These are phyloP conservation scores for Eupithecia tripunctaria DNA, from an alignment of 2,888 invertebrate species.

Conservation along the genomic window DNA sequence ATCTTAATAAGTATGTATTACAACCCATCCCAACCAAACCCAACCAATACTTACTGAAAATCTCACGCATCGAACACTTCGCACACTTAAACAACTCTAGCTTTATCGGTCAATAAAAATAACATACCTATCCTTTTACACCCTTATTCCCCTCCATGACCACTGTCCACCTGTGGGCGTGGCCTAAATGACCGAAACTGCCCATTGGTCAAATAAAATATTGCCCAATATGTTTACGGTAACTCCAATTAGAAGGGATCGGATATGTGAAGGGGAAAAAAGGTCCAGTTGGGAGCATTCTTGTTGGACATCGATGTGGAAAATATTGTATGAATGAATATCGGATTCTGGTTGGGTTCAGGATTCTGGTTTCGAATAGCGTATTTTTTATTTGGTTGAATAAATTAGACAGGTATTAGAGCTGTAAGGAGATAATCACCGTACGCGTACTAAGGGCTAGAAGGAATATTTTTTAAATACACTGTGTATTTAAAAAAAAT, in stretches of 20 bases:
- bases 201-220: slow-evolving; percentile 63
- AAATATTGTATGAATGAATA: not conserved
- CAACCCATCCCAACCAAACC: no score
- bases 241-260: slow-evolving; percentile 6
- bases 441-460: not conserved
- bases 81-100: not conserved
- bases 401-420: not conserved
- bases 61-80: slow-evolving; percentile 29
- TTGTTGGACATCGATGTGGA: slow-evolving; percentile 11
- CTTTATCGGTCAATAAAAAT: not conserved
- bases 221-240: not conserved
- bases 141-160: slow-evolving; percentile 42
- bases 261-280: slow-evolving; percentile 17
- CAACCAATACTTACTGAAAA: not conserved
- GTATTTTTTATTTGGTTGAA: not conserved
- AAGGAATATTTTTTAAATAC: no score
- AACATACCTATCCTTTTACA: not conserved
- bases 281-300: slow-evolving; percentile 11
- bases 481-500: no score
- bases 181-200: slow-evolving; percentile 50
- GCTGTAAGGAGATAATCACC: not conserved
- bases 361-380: not conserved
- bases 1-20: no score
- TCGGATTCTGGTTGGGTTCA: not conserved
- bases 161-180: slow-evolving; percentile 65